A percentile compares a stretch with the other conserved stretches of the same genome.
These are phyloP conservation scores for Caenorhabditis wallacei DNA, from an alignment of 2,888 invertebrate genomes.

Conservation along the genomic window DNA sequence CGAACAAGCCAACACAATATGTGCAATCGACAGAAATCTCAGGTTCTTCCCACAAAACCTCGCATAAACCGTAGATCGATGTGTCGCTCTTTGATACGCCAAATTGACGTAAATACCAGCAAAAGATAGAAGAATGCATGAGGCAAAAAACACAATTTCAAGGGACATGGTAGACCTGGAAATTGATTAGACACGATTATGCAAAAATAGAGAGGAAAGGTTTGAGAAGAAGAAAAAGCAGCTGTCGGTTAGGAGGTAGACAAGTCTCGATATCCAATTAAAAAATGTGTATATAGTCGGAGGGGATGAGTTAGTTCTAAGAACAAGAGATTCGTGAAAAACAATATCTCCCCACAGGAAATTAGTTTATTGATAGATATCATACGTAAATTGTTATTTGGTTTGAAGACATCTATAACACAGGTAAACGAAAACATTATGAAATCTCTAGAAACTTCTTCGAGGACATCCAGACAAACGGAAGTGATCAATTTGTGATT, in stretches of 20 bases:
- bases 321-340: neutral
- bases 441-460: too few species aligned
- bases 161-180: constrained; percentile 1
- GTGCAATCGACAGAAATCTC: constrained; percentile 27
- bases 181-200: neutral
- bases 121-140: neutral
- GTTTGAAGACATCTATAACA: neutral
- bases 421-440: too few species aligned
- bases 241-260: neutral
- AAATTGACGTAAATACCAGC: constrained; percentile 48
- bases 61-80: constrained; percentile 41
- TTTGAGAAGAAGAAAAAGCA: neutral
- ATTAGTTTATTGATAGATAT: neutral
- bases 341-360: constrained; percentile 13
- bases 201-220: neutral
- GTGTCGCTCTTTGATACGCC: constrained; percentile 35
- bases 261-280: neutral
- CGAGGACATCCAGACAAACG: neutral
- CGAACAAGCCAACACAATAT: constrained; percentile 23
- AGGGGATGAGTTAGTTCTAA: neutral
- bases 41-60: constrained; percentile 22
- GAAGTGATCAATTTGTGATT: too few species aligned
- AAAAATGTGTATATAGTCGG: constrained; percentile 3
- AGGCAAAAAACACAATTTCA: constrained; percentile 23
- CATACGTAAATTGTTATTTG: constrained; percentile 23